A percentile compares a stretch with the other conserved stretches of the same genome.
Evolutionary conservation across 2,888 invertebrate species (phyloP).

Genomic region (Volucella inflata): DNA sequence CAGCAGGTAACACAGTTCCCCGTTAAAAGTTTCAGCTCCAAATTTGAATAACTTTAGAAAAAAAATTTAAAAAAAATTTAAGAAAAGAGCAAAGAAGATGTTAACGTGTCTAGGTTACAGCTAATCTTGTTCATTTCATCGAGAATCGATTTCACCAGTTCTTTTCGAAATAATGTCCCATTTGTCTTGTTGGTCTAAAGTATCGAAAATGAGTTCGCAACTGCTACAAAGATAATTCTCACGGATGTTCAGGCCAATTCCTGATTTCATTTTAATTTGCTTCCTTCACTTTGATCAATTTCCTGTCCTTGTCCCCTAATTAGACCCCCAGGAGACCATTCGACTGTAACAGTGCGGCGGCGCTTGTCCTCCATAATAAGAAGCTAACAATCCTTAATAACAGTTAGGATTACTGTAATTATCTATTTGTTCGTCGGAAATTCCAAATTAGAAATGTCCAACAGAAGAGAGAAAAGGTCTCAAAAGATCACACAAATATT

Average conservation of each 20-base stretch:
- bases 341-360: not conserved
- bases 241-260: constrained; percentile 18
- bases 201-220: too few relatives aligned
- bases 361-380: constrained; percentile 33
- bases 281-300: constrained; percentile 13
- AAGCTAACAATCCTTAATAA: constrained; percentile 58
- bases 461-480: constrained; percentile 18
- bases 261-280: constrained; percentile 1
- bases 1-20: constrained; percentile 30
- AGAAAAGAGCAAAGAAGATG: constrained; percentile 7
- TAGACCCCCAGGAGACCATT: not conserved
- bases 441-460: constrained; percentile 24
- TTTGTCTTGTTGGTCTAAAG: not conserved
- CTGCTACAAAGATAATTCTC: constrained; percentile 1
- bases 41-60: constrained; percentile 4
- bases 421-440: constrained; percentile 48
- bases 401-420: constrained; percentile 49
- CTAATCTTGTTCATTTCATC: not conserved
- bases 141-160: constrained; percentile 13
- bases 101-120: not conserved
- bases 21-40: constrained; percentile 4
- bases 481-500: constrained; percentile 47
- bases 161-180: constrained; percentile 9
- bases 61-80: constrained; percentile 18
- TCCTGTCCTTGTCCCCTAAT: constrained; percentile 42